A percentile compares a stretch with the other conserved stretches of the same genome.
phyloP scores from a whole-genome alignment of 2,888 invertebrate genomes.

The Melangyna quadrimaculata region DNA sequence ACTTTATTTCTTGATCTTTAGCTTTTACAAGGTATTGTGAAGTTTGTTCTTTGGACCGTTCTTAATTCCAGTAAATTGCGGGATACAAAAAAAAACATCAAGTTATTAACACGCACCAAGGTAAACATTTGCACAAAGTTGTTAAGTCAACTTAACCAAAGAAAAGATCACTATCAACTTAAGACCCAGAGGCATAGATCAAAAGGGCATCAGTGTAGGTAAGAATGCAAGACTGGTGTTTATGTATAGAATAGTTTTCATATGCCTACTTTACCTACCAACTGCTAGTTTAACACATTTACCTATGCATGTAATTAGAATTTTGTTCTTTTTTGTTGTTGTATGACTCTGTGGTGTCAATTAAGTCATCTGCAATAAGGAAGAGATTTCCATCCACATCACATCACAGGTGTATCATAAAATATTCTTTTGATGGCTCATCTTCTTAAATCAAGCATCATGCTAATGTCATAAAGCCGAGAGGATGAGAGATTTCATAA shows the following conservation, averaged over 20 bases:
- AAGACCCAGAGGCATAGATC: conserved; percentile 44
- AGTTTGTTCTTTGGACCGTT: conserved; percentile 65
- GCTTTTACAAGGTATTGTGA: conserved; percentile 30
- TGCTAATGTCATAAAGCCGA: conserved; percentile 23
- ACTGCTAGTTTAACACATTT: conserved; percentile 19
- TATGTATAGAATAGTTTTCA: not conserved
- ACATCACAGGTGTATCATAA: conserved; percentile 29
- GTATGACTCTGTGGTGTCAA: conserved; percentile 32
- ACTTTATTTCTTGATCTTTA: conserved; percentile 43
- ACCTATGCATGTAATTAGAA: conserved; percentile 54
- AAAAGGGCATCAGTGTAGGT: conserved; percentile 59
- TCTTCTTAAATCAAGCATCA: conserved; percentile 35
- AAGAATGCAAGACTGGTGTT: not conserved
- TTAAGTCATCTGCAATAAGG: conserved; percentile 57
- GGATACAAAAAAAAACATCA: conserved; percentile 9
- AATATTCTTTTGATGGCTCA: conserved; percentile 46
- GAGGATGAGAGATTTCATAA: conserved; percentile 4
- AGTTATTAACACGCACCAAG: conserved; percentile 34
- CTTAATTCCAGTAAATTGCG: conserved; percentile 39
- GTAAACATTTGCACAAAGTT: conserved; percentile 1
- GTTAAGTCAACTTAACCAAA: not conserved
- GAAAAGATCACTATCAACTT: conserved; percentile 53
- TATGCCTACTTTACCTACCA: not conserved
- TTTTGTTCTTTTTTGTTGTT: no score
- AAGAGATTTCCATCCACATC: conserved; percentile 54